Conservation (phyloP, 2,797 vertebrate species). For the Gadopsis bispinosus region DNA sequence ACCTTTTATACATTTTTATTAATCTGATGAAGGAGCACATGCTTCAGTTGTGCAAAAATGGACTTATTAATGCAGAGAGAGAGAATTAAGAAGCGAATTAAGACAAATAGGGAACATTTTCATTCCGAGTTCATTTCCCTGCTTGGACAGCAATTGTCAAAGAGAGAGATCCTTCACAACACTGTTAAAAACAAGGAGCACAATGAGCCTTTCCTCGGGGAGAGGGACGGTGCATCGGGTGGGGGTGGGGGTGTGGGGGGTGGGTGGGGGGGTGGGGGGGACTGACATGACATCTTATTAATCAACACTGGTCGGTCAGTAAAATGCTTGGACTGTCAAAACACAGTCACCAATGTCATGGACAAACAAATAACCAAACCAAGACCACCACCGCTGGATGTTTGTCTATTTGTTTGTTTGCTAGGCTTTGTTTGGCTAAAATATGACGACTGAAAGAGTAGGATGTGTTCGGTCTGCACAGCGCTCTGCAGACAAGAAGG, state of each 20-base stretch:
- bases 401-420: conserved; percentile 67
- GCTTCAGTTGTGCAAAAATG: conserved; percentile 96
- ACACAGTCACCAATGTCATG: conserved; percentile 73
- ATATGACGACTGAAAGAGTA: conserved; percentile 74
- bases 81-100: conserved; percentile 62
- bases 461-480: conserved; percentile 78
- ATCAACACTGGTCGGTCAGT: conserved; percentile 85
- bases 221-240: background rate
- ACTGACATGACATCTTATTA: conserved; percentile 35
- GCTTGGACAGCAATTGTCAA: conserved; percentile 86
- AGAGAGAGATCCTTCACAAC: conserved; percentile 76
- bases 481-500: conserved; percentile 75
- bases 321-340: conserved; percentile 80
- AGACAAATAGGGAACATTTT: conserved; percentile 75
- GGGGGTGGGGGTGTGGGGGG: too few species aligned
- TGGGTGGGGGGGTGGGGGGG: too few species aligned
- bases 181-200: conserved; percentile 83
- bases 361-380: conserved; percentile 64
- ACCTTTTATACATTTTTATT: conserved; percentile 85
- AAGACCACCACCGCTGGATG: conserved; percentile 26
- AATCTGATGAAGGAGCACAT: conserved; percentile 93
- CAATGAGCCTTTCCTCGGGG: conserved; percentile 61
- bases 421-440: conserved; percentile 69
- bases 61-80: conserved; percentile 79
- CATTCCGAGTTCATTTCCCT: conserved; percentile 74